Base-by-base conservation (phyloP, 2,113 vertebrate genomes). In the Pterocles burchelli region DNA sequence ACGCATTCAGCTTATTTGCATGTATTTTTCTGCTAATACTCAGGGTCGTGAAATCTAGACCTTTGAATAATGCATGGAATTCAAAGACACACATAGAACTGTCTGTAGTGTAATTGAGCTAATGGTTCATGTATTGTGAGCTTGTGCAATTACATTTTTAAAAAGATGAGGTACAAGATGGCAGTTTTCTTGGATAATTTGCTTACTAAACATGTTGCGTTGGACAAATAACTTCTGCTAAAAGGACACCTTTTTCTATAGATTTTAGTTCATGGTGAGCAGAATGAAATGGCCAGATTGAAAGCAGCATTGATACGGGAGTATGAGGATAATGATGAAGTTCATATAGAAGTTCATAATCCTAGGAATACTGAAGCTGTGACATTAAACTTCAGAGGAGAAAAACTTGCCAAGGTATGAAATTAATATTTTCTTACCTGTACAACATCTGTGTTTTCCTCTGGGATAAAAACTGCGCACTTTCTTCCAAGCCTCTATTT, bases 241-340 rank as follows among this genome's bases (percentile, higher is more conserved):
- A 95, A 19, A 90, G 34, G 17, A 59, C 57, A 81, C 51, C 26
- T 73, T 9, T 84, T 89, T 62, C 5, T 74, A 1, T 17, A 99
- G 99, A 99, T 99, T 82, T 97, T 99, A 95, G 99, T 99, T 63
- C 99, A 99, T 1, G 99, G 99, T 16, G 99, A 99, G 94, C 99
- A 99, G 98, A 99, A 99, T 11, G 99, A 99, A 97, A 99, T 99
- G 99, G 99, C 99, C 61, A 98, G 99, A 12, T 96, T 99, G 95
- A 99, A 99, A 96, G 99, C 99, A 28, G 99, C 99, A 7, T 95
- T 99, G 95, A 99, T 99, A 95, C 97, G 99, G 11, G 99, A 99
- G 95, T 99, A 99, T 52, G 99, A 99, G 78, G 99, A 99, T 96
- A 99, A 99, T 2, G 99, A 99, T 17, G 99, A 99, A 94, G 99